Base-by-base conservation (phyloP, 2,888 invertebrate species). In the Torymus texanus region DNA sequence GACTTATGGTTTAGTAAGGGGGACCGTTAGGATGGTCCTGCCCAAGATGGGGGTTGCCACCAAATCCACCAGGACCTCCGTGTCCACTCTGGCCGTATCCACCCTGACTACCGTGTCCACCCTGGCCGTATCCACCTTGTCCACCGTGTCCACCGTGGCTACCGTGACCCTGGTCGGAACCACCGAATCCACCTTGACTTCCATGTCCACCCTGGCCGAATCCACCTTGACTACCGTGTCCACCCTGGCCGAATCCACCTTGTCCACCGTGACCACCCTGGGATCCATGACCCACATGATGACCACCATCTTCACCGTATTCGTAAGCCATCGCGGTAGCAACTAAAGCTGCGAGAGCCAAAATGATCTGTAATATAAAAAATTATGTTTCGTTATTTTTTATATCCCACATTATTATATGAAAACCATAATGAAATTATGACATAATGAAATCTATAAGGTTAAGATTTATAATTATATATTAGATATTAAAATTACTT, bases 291-390 rank as follows among this genome's bases (percentile, higher is more conserved):
- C 58, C 78, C 18, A 71, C 79, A 2, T 79, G 63, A 11, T 83
- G 82, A 50, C 88, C 88, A 77, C 29, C 29, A 5, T 5, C 3
- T 29, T 29, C 84, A 56, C 78, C 75, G 4, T 77, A 68, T 1
- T 73, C 13, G 29, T 50, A 50, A 21, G 53, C 56, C 70, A 70
- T 21, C 21, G 55, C 58, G 62, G 55, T 73, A 58, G 62, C 70
- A 51, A 55, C 55, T 50, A 71, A 67, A 24, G 29, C 24, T 18
- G 53, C 56, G 62, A 66, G 18, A 53, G 53, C 56, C 59, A 63
- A 29, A 55, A 61, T 29, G 59, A 78, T 13, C 67, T 73, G 58
- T 29, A 16, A 67, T 12, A 51, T 58, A 18, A 24, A 29, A 29
- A 29, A 29, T 29, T 29, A 29, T 29, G 3, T 29, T 29, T 29